Evolutionary conservation across 2,113 vertebrate species (phyloP).

Genomic region (Protobothrops mucrosquamatus): DNA sequence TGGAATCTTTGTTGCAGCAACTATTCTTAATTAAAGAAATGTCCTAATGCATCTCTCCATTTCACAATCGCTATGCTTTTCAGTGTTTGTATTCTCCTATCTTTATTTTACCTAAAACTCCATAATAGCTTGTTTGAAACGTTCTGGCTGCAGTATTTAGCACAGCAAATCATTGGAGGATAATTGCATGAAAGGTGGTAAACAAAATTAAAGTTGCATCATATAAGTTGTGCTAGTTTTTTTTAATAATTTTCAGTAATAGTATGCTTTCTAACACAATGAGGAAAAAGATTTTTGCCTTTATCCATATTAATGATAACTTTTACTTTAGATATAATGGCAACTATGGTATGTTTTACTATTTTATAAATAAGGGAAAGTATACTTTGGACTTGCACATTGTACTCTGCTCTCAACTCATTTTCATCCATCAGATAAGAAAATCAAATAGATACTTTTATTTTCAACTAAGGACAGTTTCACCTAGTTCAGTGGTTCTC

Average conservation of each 20-base stretch:
- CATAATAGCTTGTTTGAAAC: neutral
- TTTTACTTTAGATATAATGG: neutral
- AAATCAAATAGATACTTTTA: neutral
- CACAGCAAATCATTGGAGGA: neutral
- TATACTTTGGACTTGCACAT: neutral
- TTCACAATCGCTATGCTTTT: neutral
- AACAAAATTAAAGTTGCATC: constrained; percentile 13
- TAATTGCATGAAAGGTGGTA: constrained; percentile 16
- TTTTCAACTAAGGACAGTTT: neutral
- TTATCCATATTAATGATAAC: neutral
- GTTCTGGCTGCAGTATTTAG: neutral
- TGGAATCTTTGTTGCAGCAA: neutral
- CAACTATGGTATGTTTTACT: neutral
- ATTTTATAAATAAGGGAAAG: neutral
- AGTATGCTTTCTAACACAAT: neutral
- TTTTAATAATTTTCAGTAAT: neutral
- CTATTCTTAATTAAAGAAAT: neutral
- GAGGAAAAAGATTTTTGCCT: neutral
- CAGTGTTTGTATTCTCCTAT: neutral
- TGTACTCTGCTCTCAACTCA: neutral
- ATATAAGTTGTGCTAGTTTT: neutral
- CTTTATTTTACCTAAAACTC: neutral
- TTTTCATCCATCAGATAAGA: neutral
- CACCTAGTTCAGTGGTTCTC: neutral
- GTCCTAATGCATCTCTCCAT: neutral